Evolutionary conservation across 2,888 invertebrate species (phyloP), one percentile per base, ranked within the genome.

Genomic region (Autographa pulchrina): DNA sequence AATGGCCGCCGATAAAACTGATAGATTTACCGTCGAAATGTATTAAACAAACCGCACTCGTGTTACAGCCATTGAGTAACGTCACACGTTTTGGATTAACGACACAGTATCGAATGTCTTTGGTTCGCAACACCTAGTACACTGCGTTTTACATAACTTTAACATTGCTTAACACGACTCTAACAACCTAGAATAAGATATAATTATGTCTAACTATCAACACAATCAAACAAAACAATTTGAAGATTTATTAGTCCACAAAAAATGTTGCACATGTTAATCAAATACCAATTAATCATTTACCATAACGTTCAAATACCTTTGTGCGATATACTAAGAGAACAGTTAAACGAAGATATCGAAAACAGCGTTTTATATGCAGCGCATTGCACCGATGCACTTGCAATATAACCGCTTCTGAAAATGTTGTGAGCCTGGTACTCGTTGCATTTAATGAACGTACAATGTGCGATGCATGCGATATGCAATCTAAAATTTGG

Each of bases 11-110:
- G 75, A 77, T 81, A 74, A 75, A 71, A 75, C 64, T 78, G 82
- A 82, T 77, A 78, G 81, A 83, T 82, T 82, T 82, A 83, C 70
- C 62, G 76, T 67, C 72, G 74, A 78, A 83, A 72, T 70, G 72
- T 78, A 71, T 74, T 73, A 67, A 74, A 73, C 78, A 73, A 68
- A 65, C 70, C 43, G 65, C 70, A 62, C 74, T 81, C 77, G 62
- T 60, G 64, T 77, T 75, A 71, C 81, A 70, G 65, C 63, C 65
- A 56, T 67, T 66, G 77, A 66, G 59, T 75, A 67, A 75, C 76
- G 64, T 72, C 65, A 68, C 70, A 61, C 61, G 35, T 20, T 56
- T n/a, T 54, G 72, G 64, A 64, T 69, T 74, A 67, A 67, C 62
- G 62, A 69, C 32, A 41, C 58, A 69, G 75, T 65, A 52, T 75